Base-by-base conservation (phyloP, 2,113 vertebrate species). In the Polypterus senegalus region DNA sequence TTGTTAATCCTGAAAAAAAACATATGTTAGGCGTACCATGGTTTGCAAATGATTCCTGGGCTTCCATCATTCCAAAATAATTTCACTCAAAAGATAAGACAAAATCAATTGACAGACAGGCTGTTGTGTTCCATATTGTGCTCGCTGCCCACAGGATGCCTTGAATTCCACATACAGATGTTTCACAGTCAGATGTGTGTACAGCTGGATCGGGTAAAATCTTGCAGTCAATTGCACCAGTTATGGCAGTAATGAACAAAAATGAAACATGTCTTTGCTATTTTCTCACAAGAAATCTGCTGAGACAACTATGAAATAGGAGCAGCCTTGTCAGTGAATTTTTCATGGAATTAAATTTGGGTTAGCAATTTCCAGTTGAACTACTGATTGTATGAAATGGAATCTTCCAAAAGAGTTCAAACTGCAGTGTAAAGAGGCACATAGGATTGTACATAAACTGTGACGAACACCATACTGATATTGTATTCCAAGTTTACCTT, bases 111-210 rank as follows among this genome's bases (percentile, higher is more conserved):
- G 51, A 52, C 51, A 8, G 51, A 52, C 51, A 52, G 51, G 7
- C 3, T 52, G 51, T 52, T 7, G 51, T 3, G 3, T 52, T 52
- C 51, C 51, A 52, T 10, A 52, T 52, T 52, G 51, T 52, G 51
- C 10, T 7, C 51, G 10, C 10, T 4, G 10, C 51, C 51, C 51
- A 52, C 51, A 52, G 65, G 70, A 58, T 51, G 70, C 62, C 10
- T 1, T 61, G 61, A 71, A 80, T 85, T 83, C 78, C 61, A 68
- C 55, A 75, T 68, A 70, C 80, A 85, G 77, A 84, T 81, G 79
- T 83, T 80, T 69, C 59, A 65, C 55, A 77, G 70, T 9, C 69
- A 85, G 89, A 82, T 86, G 81, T 90, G 89, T 90, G 88, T 73
- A 86, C 88, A 90, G 87, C 86, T 90, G 86, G 78, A 66, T 74